Evolutionary conservation across 1,140 invertebrate species (phyloP).

Genomic region (Drosophila serrata): DNA sequence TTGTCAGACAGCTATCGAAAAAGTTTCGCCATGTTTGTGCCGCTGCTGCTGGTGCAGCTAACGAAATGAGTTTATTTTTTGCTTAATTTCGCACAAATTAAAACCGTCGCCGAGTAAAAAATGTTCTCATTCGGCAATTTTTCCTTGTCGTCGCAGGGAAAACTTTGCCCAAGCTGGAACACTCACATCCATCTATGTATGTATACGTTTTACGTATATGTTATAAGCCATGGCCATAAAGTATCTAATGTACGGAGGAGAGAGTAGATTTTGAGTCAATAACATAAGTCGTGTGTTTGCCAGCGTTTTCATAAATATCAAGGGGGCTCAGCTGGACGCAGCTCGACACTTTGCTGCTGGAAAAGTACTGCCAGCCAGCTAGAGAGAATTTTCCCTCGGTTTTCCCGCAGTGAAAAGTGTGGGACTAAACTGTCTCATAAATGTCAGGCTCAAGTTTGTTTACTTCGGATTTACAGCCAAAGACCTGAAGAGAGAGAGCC

Average conservation of each 20-base stretch:
- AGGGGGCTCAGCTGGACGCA: slow-evolving; percentile 38
- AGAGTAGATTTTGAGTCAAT: slow-evolving; percentile 39
- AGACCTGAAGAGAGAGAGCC: slow-evolving; percentile 3
- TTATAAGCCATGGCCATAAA: neutral
- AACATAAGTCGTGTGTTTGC: slow-evolving; percentile 30
- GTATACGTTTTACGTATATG: neutral
- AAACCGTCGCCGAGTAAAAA: slow-evolving; percentile 65
- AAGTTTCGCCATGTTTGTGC: slow-evolving; percentile 76
- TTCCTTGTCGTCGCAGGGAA: slow-evolving; percentile 47
- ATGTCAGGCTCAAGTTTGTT: slow-evolving; percentile 39
- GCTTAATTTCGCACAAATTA: slow-evolving; percentile 84
- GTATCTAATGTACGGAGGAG: slow-evolving; percentile 20
- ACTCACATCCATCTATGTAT: slow-evolving; percentile 7
- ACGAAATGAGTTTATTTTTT: slow-evolving; percentile 83
- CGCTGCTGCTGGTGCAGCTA: slow-evolving; percentile 62
- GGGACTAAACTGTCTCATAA: slow-evolving; percentile 33
- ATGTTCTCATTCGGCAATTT: slow-evolving; percentile 49
- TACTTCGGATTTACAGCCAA: slow-evolving; percentile 23
- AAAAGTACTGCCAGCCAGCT: slow-evolving; percentile 23
- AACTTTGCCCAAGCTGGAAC: slow-evolving; percentile 42
- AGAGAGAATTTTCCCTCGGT: neutral
- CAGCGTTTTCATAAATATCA: slow-evolving; percentile 18
- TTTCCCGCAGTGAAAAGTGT: slow-evolving; percentile 11
- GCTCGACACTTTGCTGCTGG: slow-evolving; percentile 16
- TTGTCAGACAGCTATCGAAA: slow-evolving; percentile 79